Conservation (phyloP, 37 sponge, comb jelly and placozoan genomes). For the Bolinopsis microptera region DNA sequence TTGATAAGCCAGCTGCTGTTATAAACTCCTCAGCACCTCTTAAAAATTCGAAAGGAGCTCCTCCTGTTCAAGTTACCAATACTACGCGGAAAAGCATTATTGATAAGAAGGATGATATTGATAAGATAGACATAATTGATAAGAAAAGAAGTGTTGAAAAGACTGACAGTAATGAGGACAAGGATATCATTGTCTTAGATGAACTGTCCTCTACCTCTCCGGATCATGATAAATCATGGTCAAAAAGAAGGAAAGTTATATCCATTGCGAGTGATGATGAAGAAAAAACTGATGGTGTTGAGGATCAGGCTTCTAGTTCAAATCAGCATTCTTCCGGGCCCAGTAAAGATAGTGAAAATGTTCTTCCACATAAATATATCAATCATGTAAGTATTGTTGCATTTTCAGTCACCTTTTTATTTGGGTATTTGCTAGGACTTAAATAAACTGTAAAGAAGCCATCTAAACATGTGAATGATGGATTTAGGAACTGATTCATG, state of each 20-base stretch:
- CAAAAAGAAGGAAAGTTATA: slow-evolving; percentile 15
- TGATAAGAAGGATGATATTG: not conserved
- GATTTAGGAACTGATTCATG: too few species aligned
- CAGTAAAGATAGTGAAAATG: not conserved
- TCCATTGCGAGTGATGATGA: slow-evolving; percentile 22
- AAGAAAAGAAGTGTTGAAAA: not conserved
- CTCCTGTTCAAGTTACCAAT: too few species aligned
- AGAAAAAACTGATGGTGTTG: not conserved
- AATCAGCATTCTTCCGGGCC: not conserved
- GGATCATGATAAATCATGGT: not conserved
- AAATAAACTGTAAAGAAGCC: too few species aligned
- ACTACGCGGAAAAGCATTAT: too few species aligned
- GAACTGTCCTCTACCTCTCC: not conserved
- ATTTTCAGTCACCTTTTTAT: not conserved
- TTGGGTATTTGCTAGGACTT: too few species aligned
- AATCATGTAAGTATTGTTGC: not conserved
- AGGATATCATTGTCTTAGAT: not conserved
- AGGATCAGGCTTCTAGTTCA: not conserved
- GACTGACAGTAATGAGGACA: not conserved
- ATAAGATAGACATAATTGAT: not conserved
- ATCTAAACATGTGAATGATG: too few species aligned
- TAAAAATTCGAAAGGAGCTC: too few species aligned
- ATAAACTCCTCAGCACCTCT: too few species aligned
- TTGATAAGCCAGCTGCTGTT: too few species aligned
- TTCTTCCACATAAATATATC: not conserved